These are phyloP conservation scores for Pardosa pseudoannulata DNA, from an alignment of 2,888 invertebrate genomes.

Conservation along the genomic window DNA sequence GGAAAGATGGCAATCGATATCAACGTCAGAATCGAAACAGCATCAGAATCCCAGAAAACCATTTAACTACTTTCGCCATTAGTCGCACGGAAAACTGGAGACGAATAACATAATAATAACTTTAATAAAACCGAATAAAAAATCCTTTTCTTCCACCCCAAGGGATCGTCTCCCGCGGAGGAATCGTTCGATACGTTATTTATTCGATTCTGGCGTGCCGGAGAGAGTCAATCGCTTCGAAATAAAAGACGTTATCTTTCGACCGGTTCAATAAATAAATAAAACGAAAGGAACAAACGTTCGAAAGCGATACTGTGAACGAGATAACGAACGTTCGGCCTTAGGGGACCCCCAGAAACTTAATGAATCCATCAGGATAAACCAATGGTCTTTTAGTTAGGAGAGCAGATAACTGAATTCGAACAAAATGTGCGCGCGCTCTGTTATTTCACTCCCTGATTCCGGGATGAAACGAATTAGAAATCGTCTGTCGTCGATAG, in stretches of 20 bases:
- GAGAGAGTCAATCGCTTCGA: conserved; percentile 44
- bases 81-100: conserved; percentile 36
- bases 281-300: conserved; percentile 56
- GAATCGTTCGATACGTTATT: conserved; percentile 48
- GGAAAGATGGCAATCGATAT: conserved; percentile 31
- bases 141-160: conserved; percentile 15
- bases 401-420: conserved; percentile 47
- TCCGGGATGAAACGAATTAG: not conserved
- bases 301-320: conserved; percentile 28
- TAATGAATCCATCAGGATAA: conserved; percentile 58
- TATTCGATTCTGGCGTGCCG: conserved; percentile 57
- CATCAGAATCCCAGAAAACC: conserved; percentile 31
- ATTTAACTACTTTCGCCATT: conserved; percentile 64
- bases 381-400: conserved; percentile 45
- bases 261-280: conserved; percentile 63
- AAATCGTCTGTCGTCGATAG: conserved; percentile 5
- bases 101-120: conserved; percentile 14
- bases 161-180: conserved; percentile 18
- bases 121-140: not conserved
- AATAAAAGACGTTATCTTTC: conserved; percentile 53
- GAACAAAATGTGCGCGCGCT: conserved; percentile 1
- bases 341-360: conserved; percentile 44
- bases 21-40: conserved; percentile 15
- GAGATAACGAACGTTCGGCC: conserved; percentile 51
- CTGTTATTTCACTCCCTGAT: conserved; percentile 1